Percentiles rank a stretch among this genome's conserved stretches.
Evolutionary conservation across 2,888 invertebrate genomes (phyloP).

Genomic region (Polyommatus iphigenia): DNA sequence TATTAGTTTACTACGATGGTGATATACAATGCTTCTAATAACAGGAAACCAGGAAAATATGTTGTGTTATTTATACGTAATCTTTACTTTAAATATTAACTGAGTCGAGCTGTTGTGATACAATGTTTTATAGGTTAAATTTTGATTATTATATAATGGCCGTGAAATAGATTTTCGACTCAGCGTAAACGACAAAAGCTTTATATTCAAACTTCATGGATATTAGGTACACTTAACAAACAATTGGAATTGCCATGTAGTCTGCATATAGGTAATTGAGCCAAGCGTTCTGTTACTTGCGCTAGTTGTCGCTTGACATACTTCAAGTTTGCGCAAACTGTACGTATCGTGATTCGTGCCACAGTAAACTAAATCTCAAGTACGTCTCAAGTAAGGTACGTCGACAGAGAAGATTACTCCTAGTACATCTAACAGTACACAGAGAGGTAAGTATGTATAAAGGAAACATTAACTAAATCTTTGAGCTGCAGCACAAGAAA

Average conservation of each 20-base stretch:
- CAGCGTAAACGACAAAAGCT: not conserved
- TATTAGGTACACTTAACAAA: not conserved
- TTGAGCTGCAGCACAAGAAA: not conserved
- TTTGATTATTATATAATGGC: not conserved
- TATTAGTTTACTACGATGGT: not conserved
- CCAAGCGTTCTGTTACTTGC: not conserved
- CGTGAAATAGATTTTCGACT: not conserved
- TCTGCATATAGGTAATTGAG: not conserved
- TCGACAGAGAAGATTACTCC: not conserved
- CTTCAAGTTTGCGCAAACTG: not conserved
- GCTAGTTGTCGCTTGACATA: conserved; percentile 1
- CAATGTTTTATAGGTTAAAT: not conserved
- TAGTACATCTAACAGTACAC: not conserved
- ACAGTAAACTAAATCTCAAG: not conserved
- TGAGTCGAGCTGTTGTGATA: not conserved
- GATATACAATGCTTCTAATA: too few species aligned
- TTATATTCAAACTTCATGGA: not conserved
- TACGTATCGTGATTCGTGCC: not conserved
- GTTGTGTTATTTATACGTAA: too few species aligned
- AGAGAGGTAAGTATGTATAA: not conserved
- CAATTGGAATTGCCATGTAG: not conserved
- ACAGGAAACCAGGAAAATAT: too few species aligned
- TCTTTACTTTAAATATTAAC: not conserved
- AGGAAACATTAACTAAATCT: not conserved
- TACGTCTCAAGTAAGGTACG: not conserved